Base-by-base conservation (phyloP, 2,113 vertebrate genomes). In the Pavo muticus region DNA sequence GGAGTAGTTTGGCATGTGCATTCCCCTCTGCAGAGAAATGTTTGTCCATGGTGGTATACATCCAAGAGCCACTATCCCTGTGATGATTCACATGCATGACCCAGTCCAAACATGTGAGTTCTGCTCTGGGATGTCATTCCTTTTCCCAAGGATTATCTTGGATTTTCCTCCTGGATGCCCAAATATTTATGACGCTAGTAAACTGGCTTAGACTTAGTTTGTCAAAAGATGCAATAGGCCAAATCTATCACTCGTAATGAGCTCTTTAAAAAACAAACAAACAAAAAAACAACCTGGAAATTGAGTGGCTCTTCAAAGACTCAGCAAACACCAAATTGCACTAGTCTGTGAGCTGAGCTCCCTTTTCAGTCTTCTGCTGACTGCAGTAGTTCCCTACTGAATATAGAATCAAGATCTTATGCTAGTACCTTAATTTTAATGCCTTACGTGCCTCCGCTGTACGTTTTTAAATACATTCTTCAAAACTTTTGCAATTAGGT, bases 171-270 rank as follows among this genome's bases (percentile, higher is more conserved):
- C 3, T 1, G 2, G 39, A 77, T 86, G 79, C 76, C 52, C 85
- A 90, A 30, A 77, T 77, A 73, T 71, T 83, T 14, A 1, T 74
- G 68, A 40, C 90, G n/a, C 50, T 87, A 48, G 23, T 77, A 86
- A 91, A 52, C 60, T 81, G 79, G 25, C 91, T 93, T 88, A 83
- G 87, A 20, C 24, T 73, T 82, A 21, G 16, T 75, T 84, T 89
- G 72, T 60, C 47, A 64, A 80, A 88, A 80, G 72, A 45, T 70
- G 21, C 30, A 74, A 30, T 73, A 54, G 76, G 40, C 82, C 82
- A 94, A 90, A 90, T 88, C 50, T 35, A 48, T 95, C 93, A 95
- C 72, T 95, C 80, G 74, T 57, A 32, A 68, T 71, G 56, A 86
- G 45, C 64, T 63, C 19, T 84, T 87, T 32, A 5, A 32, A 57